Conservation (phyloP, 2,888 invertebrate species). For the Euclidia mi region DNA sequence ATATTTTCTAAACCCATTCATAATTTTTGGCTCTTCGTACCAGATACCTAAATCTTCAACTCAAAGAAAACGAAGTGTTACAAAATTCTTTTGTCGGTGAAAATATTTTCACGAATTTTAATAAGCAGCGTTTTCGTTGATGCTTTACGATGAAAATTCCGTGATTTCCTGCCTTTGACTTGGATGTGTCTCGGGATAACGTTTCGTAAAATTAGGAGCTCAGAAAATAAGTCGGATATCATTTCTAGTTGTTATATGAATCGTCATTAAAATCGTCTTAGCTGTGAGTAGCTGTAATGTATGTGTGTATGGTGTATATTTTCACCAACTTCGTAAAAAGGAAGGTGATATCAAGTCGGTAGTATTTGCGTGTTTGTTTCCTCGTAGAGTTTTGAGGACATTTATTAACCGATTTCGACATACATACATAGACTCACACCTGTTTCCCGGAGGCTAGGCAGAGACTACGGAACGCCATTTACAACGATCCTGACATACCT, state of each 20-base stretch:
- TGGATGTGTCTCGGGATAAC: not conserved
- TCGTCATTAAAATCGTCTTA: not conserved
- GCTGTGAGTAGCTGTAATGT: too few species aligned
- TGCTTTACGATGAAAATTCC: not conserved
- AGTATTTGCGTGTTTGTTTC: too few species aligned
- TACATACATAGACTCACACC: too few species aligned
- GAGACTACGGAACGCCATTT: too few species aligned
- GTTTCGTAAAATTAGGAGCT: not conserved
- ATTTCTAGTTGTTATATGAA: not conserved
- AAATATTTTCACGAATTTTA: constrained; percentile 5
- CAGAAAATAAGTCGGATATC: not conserved
- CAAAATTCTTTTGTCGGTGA: not conserved
- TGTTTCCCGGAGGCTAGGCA: too few species aligned
- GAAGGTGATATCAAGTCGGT: too few species aligned
- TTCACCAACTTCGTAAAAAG: too few species aligned
- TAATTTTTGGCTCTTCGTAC: not conserved
- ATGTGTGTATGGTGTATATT: too few species aligned
- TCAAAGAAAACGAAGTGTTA: not conserved
- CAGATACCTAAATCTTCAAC: not conserved
- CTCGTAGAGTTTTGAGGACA: too few species aligned
- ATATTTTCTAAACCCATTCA: not conserved
- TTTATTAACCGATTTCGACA: too few species aligned
- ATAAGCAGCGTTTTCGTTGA: not conserved
- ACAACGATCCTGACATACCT: too few species aligned
- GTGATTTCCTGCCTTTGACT: constrained; percentile 3